Percentiles rank a stretch among this genome's conserved stretches.
Evolutionary conservation across 2,797 vertebrate species (phyloP).

Genomic region (Rhabdomys pumilio): DNA sequence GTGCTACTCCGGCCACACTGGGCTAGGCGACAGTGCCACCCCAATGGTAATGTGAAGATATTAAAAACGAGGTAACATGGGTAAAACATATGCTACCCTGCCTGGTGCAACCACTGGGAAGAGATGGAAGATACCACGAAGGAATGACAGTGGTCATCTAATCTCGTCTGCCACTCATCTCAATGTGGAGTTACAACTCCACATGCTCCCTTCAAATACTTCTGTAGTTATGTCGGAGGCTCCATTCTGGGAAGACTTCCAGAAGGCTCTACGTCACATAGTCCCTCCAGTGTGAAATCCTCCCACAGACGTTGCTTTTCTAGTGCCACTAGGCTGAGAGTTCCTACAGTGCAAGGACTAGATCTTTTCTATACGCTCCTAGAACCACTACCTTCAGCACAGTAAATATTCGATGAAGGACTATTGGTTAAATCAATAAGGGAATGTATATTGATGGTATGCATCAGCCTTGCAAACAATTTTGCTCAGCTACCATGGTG

Average conservation of each 20-base stretch:
- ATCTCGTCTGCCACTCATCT: neutral
- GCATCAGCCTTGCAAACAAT: neutral
- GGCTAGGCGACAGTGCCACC: neutral
- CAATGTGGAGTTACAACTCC: neutral
- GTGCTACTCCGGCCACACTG: neutral
- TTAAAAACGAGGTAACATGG: neutral
- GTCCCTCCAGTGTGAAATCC: neutral
- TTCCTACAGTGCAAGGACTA: neutral
- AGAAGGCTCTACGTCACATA: neutral
- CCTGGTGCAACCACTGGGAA: neutral
- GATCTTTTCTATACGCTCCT: neutral
- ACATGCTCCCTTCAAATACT: neutral
- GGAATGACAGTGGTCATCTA: neutral
- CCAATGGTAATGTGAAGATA: neutral
- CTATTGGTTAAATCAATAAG: neutral
- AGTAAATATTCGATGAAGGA: neutral
- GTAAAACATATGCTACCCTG: neutral
- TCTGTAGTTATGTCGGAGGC: neutral
- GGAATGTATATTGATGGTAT: neutral
- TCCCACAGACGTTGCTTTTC: constrained; percentile 24
- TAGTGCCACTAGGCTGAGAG: neutral
- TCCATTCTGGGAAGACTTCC: neutral
- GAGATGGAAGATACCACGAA: neutral
- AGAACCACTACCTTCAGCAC: neutral
- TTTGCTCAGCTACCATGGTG: neutral